Evolutionary conservation across 1,140 invertebrate species (phyloP), one percentile per base, ranked within the genome.

Genomic region (roundworm (Caenorhabditis elegans)): DNA sequence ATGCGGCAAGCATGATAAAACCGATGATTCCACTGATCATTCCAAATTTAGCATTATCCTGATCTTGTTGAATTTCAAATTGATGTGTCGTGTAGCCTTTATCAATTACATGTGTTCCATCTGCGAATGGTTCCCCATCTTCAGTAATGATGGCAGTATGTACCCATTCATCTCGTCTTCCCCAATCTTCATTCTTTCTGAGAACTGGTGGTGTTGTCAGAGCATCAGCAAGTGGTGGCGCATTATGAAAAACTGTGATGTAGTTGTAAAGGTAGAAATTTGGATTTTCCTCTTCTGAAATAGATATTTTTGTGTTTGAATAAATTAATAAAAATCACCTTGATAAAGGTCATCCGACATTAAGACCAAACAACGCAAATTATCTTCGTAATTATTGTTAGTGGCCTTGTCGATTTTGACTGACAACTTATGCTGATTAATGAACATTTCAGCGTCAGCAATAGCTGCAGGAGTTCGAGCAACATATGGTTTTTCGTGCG

Each of bases 341-440:
- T 34, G 55, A 34, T 17, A 24, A 1, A 65, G 10, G 24, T 26
- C 34, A 19, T 65, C 55, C 31, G 55, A 34, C 15, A 34, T 17
- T 28, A 19, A 36, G n/a, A 65, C 55, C 28, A 65, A 65, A 65
- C 55, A 65, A 17, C 55, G 31, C 55, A 65, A 65, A n/a, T 65
- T 65, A 3, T 65, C 31, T 17, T 17, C 15, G n/a, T 17, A 65
- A 34, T 17, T 11, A 4, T 15, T 17, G 8, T 65, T 65, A 3
- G 3, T 22, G 13, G 24, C 28, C 11, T 65, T 17, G 17, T 65
- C 34, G 0, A 65, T n/a, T 65, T 34, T 34, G 13, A 65, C 28
- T 4, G 3, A 0, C 13, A 36, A 2, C 10, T 17, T n/a, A 2
- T 4, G 11, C 8, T 15, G 5, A 3, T 65, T 36, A 8, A 17